Base-by-base conservation (phyloP, 1,140 invertebrate species). In the Drosophila neocordata region DNA sequence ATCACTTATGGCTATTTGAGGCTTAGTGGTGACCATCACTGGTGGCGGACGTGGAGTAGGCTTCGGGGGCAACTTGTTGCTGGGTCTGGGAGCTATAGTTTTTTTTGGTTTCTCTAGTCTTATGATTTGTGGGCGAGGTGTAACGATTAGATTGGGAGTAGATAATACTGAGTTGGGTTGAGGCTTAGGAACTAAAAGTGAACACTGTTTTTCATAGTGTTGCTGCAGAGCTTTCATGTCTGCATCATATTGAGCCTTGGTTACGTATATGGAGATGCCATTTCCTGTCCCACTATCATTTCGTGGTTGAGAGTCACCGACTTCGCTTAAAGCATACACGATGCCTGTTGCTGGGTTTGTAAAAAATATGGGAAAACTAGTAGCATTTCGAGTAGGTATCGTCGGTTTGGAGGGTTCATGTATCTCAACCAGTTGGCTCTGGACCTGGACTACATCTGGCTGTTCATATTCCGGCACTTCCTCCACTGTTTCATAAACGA, bases 291-390 rank as follows among this genome's bases (percentile, higher is more conserved):
- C 7, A 15, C 13, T 53, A 12, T 59, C 53, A 9, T 48, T 22
- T 13, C 34, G 2, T 9, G 15, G 22, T 31, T 31, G 11, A 18
- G 11, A 4, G 48, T 51, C 65, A 31, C 84, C 88, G 37, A 91
- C 77, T 15, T 91, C 88, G 8, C 74, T 91, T 4, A 91, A 90
- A 55, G 82, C 87, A 61, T 91, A 91, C 9, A 91, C 82, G 37
- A 89, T 89, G 13, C 90, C 90, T 0, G 90, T 91, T 8, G 65
- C 77, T 13, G 90, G 90, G 57, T 91, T 90, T 0, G 84, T 89
- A 13, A 91, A 91, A 60, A 72, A 91, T 2, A 91, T 89, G 31
- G 90, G 90, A 52, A 91, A 91, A 34, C 65, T 56, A 0, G 58
- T 41, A 11, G 27, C 7, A 27, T 22, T 13, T 15, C 2, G 12